Percentiles rank a stretch among this genome's conserved stretches.
Evolutionary conservation across 30 jellyfish, hydroid and myxozoan species (phyloP).

Genomic region (Cassiopea andromeda): DNA sequence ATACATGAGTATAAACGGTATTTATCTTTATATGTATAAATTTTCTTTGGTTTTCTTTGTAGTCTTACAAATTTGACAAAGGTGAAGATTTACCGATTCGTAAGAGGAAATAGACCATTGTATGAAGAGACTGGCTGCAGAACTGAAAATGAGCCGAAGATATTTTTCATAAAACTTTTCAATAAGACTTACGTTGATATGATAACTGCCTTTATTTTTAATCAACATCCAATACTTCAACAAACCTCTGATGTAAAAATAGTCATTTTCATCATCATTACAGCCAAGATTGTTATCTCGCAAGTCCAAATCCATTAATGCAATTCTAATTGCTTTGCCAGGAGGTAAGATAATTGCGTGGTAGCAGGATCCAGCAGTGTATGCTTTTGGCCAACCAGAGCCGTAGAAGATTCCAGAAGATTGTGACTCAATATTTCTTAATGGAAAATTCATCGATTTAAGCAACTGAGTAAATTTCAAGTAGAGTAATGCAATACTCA

Average conservation of each 20-base stretch:
- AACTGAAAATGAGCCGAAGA: too few relatives aligned
- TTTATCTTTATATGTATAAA: too few relatives aligned
- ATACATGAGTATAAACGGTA: too few relatives aligned
- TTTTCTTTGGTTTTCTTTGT: too few relatives aligned
- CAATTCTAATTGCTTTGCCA: neutral
- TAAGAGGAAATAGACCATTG: too few relatives aligned
- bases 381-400: slow-evolving; percentile 25
- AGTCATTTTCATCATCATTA: neutral
- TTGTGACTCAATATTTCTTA: neutral
- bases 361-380: neutral
- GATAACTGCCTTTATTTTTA: too few relatives aligned
- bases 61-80: too few relatives aligned
- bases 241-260: neutral
- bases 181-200: too few relatives aligned
- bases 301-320: slow-evolving; percentile 1
- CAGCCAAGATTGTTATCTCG: neutral
- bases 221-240: neutral
- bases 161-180: too few relatives aligned
- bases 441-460: neutral
- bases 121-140: too few relatives aligned
- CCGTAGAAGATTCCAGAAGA: neutral
- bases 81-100: too few relatives aligned
- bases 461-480: neutral
- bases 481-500: too few relatives aligned
- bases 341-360: neutral